Conservation (phyloP, 2,113 vertebrate genomes). For the Gymnobelideus leadbeateri region DNA sequence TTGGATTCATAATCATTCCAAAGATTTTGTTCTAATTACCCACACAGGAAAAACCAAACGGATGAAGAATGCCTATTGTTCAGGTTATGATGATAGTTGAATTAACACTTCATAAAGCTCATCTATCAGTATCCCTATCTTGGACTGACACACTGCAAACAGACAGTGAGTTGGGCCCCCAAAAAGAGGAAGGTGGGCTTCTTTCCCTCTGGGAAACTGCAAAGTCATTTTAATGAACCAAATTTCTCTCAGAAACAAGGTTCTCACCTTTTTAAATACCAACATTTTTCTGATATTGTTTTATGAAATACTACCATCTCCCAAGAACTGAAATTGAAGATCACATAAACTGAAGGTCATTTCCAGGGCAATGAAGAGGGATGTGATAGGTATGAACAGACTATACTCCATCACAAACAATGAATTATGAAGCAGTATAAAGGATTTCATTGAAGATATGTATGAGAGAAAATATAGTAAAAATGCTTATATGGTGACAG, state of each 20-base stretch:
- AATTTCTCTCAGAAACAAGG: background rate
- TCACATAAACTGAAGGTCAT: background rate
- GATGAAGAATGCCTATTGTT: background rate
- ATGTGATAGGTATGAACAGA: background rate
- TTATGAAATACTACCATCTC: background rate
- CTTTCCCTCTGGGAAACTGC: background rate
- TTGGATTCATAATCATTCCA: no score
- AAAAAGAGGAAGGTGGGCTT: background rate
- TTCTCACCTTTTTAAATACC: background rate
- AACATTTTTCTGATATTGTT: background rate
- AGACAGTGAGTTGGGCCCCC: background rate
- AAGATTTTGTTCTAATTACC: no score
- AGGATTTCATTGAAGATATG: background rate
- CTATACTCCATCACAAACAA: background rate
- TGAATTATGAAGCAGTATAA: background rate
- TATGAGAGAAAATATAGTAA: background rate
- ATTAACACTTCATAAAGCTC: background rate
- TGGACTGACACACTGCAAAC: background rate
- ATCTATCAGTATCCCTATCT: background rate
- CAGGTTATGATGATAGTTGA: background rate
- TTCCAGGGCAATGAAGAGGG: background rate
- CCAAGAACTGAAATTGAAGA: background rate
- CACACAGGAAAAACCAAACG: no score
- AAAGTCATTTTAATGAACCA: background rate
- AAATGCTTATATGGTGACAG: background rate